A percentile compares a stretch with the other conserved stretches of the same genome.
Evolutionary conservation across 1,140 invertebrate genomes (phyloP).

Genomic region (Ditylenchus dipsaci): DNA sequence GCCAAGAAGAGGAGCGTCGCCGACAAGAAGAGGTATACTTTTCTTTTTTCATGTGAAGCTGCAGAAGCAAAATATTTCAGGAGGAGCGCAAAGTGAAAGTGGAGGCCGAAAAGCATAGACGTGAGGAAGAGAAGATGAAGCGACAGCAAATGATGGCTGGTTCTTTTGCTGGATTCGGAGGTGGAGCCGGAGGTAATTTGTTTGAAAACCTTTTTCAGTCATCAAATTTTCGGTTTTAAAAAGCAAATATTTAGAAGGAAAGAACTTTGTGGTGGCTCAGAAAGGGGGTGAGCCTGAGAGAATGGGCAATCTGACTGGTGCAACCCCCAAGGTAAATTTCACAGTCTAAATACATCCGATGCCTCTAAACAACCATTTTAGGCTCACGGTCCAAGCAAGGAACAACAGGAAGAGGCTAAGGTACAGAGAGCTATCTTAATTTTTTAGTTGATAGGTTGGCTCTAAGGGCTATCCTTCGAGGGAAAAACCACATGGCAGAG

Average conservation of each 20-base stretch:
- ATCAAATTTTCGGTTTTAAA: too few relatives aligned
- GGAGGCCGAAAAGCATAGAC: constrained; percentile 45
- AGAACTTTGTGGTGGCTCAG: constrained; percentile 48
- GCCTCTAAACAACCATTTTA: constrained; percentile 12
- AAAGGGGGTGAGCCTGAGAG: constrained; percentile 58
- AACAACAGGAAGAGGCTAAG: constrained; percentile 96
- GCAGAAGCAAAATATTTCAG: constrained; percentile 4
- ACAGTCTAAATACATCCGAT: neutral
- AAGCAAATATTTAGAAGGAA: constrained; percentile 10
- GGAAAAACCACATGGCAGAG: too few relatives aligned
- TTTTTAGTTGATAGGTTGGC: too few relatives aligned
- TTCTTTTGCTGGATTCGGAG: constrained; percentile 64
- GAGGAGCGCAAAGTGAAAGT: constrained; percentile 39
- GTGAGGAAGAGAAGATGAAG: constrained; percentile 53
- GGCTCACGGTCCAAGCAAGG: constrained; percentile 88
- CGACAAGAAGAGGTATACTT: constrained; percentile 32
- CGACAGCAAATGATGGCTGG: constrained; percentile 43
- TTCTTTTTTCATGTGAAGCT: neutral
- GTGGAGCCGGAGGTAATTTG: neutral
- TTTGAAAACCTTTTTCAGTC: too few relatives aligned
- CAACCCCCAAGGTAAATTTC: too few relatives aligned
- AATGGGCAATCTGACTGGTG: neutral
- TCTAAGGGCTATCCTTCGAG: too few relatives aligned
- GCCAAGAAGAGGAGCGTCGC: constrained; percentile 47
- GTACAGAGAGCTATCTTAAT: too few relatives aligned